These are phyloP conservation scores for Drosophila leonis DNA, from an alignment of 2,888 invertebrate genomes.

Conservation along the genomic window DNA sequence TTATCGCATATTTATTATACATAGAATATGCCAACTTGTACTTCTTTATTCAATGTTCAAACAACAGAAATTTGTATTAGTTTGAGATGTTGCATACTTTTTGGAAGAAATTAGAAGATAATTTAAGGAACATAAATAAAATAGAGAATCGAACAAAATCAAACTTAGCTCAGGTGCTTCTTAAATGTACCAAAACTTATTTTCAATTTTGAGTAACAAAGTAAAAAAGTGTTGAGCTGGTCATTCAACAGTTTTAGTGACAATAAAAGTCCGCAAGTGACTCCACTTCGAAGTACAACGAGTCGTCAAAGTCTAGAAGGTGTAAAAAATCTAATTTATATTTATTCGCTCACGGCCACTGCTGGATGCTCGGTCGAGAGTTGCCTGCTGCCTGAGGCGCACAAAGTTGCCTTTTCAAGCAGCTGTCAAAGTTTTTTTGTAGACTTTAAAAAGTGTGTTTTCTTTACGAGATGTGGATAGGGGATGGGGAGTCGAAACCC, in stretches of 20 bases:
- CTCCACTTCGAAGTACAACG: constrained; percentile 16
- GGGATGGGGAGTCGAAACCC: not conserved
- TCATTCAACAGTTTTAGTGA: constrained; percentile 27
- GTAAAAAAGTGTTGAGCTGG: not conserved
- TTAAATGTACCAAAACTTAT: too few species aligned
- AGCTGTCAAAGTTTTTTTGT: constrained; percentile 52
- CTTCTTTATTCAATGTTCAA: too few species aligned
- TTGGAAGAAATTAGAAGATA: too few species aligned
- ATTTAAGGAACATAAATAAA: too few species aligned
- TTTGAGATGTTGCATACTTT: too few species aligned
- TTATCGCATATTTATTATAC: too few species aligned
- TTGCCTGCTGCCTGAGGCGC: constrained; percentile 23
- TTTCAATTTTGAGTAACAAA: not conserved
- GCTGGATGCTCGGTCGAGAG: constrained; percentile 1
- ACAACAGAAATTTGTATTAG: too few species aligned
- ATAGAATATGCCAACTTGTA: too few species aligned
- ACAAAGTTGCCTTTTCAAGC: constrained; percentile 57
- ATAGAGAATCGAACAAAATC: too few species aligned
- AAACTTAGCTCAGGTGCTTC: too few species aligned
- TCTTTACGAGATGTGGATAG: not conserved
- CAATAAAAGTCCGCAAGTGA: constrained; percentile 36
- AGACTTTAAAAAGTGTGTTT: constrained; percentile 38
- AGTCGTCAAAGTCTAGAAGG: constrained; percentile 30
- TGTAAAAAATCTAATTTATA: constrained; percentile 56
- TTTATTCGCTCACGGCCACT: constrained; percentile 18